Evolutionary conservation across 2,888 invertebrate genomes (phyloP), one percentile per base, ranked within the genome.

Genomic region (Eupeodes luniger): DNA sequence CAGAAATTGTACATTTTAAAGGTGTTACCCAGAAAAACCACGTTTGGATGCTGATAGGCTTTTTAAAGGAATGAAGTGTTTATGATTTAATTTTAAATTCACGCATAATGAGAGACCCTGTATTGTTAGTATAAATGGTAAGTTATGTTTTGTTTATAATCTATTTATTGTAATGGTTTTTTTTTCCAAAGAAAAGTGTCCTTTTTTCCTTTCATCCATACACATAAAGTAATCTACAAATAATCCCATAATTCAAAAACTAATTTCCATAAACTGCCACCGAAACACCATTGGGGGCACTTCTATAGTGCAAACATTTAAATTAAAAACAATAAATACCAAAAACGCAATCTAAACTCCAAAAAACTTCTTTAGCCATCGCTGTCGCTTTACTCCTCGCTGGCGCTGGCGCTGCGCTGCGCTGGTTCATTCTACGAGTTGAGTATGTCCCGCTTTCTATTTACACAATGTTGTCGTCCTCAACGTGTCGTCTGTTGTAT

Each of bases 311-410:
- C 81, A 78, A 85, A 64, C 66, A 75, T 81, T 81, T 77, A 81
- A 88, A 88, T 81, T 77, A 84, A 81, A 83, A 88, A 81, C 88
- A 77, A 88, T 88, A 85, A 88, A 85, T 85, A 88, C 19, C 74
- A 72, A 85, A 27, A 88, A 85, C 69, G 74, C 85, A 85, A 85
- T 85, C 81, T 81, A 85, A 88, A 70, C 81, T 85, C 64, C 59
- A 27, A 27, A 64, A 75, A 81, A 75, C 74, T 74, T 67, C 74
- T 69, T 70, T 51, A 44, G 59, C 57, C 59, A 59, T 51, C 11
- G 19, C 40, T 34, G 57, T 11, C 47, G 10, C 47, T 27, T 27
- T 27, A 27, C 27, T 27, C 40, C 6, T 40, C 44, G 62, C 44
- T 61, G 7, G 12, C 14, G 36, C 19, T 36, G 36, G n/a, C 44